phyloP scores from a whole-genome alignment of 2,888 invertebrate species.

The Steinernema carpocapsae region DNA sequence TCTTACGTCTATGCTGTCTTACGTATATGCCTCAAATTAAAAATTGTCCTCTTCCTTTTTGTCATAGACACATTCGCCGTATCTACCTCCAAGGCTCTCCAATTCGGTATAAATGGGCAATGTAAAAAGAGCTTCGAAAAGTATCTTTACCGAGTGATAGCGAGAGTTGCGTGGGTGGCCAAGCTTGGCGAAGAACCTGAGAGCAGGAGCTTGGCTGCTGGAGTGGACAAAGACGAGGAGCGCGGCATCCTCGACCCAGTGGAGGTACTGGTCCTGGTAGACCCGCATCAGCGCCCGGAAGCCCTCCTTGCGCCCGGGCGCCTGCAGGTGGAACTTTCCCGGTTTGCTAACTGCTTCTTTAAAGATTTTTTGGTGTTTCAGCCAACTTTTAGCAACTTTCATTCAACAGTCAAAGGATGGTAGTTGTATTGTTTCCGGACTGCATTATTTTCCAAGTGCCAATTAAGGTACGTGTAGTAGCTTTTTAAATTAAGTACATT shows the following conservation, averaged over 20 bases:
- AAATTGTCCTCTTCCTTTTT: slow-evolving; percentile 48
- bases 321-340: neutral
- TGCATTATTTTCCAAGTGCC: no score
- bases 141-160: no score
- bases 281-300: slow-evolving; percentile 42
- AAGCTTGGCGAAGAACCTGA: slow-evolving; percentile 40
- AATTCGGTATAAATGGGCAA: slow-evolving; percentile 33
- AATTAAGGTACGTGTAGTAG: no score
- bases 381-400: no score
- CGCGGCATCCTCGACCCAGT: slow-evolving; percentile 42
- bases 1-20: slow-evolving; percentile 52
- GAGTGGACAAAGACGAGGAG: slow-evolving; percentile 40
- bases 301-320: slow-evolving; percentile 35
- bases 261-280: slow-evolving; percentile 42
- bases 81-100: slow-evolving; percentile 40
- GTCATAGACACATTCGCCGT: slow-evolving; percentile 44
- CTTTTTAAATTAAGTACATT: no score
- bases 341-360: no score
- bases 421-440: no score
- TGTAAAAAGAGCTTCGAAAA: neutral
- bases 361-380: no score
- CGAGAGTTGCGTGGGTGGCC: neutral
- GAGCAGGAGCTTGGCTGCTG: slow-evolving; percentile 36
- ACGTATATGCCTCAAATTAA: slow-evolving; percentile 54
- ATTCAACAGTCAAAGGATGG: no score